Evolutionary conservation across 2,888 invertebrate genomes (phyloP).

Genomic region (Polymixis lichenea): DNA sequence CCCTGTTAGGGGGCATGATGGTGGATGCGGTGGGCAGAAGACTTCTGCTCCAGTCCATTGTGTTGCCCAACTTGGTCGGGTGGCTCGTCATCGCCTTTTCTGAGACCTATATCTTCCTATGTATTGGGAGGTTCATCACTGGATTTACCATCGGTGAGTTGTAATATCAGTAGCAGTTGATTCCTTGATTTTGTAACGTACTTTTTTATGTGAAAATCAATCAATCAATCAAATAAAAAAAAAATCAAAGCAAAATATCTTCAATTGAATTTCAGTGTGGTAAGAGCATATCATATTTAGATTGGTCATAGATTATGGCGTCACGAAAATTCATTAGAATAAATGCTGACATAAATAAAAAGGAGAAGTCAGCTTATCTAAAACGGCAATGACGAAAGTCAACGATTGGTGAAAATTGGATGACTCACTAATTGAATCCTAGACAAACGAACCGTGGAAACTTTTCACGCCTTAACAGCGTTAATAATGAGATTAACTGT

Average conservation of each 20-base stretch:
- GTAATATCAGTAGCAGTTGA: background rate
- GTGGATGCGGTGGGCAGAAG: slow-evolving; percentile 92
- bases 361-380: slow-evolving; percentile 16
- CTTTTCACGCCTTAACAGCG: slow-evolving; percentile 36
- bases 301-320: slow-evolving; percentile 6
- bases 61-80: slow-evolving; percentile 92
- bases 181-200: no score
- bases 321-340: slow-evolving; percentile 22
- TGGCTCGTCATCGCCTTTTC: slow-evolving; percentile 93
- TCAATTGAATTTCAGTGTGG: background rate
- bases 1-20: slow-evolving; percentile 92
- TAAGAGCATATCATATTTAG: slow-evolving; percentile 18
- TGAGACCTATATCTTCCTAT: slow-evolving; percentile 91
- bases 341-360: slow-evolving; percentile 19
- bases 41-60: slow-evolving; percentile 92
- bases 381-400: slow-evolving; percentile 23
- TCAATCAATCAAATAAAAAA: no score
- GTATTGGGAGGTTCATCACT: slow-evolving; percentile 92
- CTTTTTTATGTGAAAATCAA: background rate
- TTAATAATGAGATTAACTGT: slow-evolving; percentile 34
- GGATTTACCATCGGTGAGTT: slow-evolving; percentile 92
- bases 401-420: slow-evolving; percentile 32
- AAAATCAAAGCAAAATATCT: background rate
- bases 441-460: slow-evolving; percentile 44
- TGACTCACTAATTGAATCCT: slow-evolving; percentile 49